phyloP scores from a whole-genome alignment of 1,140 invertebrate genomes.

The Eufriesea mexicana region DNA sequence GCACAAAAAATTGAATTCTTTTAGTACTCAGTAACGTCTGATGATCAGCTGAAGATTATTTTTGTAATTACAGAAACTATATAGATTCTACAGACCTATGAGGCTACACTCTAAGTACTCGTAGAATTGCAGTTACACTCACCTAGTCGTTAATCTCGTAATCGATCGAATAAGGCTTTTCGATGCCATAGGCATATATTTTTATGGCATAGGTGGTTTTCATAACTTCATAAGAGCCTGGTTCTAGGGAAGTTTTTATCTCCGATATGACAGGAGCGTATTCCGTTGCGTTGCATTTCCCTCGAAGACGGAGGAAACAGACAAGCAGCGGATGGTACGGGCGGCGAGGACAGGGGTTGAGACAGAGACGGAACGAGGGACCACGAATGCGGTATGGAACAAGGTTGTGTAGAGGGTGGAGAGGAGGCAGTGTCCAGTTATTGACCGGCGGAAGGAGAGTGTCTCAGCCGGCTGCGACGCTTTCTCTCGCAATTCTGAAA shows the following conservation, averaged over 20 bases:
- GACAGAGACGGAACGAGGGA: slow-evolving; percentile 49
- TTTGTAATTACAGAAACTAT: no score
- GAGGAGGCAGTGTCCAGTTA: slow-evolving; percentile 77
- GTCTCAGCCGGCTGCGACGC: slow-evolving; percentile 69
- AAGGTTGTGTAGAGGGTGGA: slow-evolving; percentile 48
- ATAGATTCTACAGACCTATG: no score
- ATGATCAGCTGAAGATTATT: no score
- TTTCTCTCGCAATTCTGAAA: slow-evolving; percentile 54
- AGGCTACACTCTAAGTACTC: not conserved
- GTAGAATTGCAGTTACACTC: not conserved
- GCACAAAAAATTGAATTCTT: no score
- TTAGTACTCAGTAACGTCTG: no score
- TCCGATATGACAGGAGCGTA: slow-evolving; percentile 8
- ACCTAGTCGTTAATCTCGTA: not conserved
- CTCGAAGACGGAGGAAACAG: not conserved
- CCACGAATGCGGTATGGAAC: slow-evolving; percentile 38
- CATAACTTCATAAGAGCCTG: not conserved
- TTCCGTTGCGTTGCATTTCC: slow-evolving; percentile 8
- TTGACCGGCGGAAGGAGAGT: slow-evolving; percentile 77
- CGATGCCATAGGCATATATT: not conserved
- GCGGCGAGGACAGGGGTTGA: slow-evolving; percentile 2
- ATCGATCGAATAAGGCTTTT: not conserved
- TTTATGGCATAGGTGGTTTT: not conserved
- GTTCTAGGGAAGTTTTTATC: not conserved
- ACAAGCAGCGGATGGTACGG: slow-evolving; percentile 24